Evolutionary conservation across 2,113 vertebrate genomes (phyloP), one percentile per base, ranked within the genome.

Genomic region (Thomomys bottae): DNA sequence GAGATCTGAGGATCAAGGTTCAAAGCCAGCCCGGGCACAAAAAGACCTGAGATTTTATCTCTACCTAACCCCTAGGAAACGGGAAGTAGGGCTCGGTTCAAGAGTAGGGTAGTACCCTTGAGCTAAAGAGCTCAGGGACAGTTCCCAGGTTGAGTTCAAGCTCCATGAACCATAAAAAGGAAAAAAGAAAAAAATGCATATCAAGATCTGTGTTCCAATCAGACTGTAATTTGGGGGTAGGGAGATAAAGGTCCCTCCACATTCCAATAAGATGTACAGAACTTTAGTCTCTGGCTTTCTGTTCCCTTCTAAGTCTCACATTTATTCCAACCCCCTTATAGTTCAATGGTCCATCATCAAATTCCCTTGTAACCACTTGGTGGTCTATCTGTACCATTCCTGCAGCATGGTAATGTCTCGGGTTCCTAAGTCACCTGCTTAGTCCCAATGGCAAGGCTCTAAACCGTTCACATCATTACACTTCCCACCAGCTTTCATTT

Each of bases 401-500:
- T 90, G 89, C 23, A 77, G 81, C 42, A 38, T 3, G 23, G 21
- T 1, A 61, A 40, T 0, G 30, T 76, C 4, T 75, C 93, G 49
- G 67, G 38, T 89, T 32, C 80, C 12, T 30, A 49, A 5, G n/a
- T 36, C 94, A 38, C 93, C 21, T 84, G 63, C 84, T 81, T 36
- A 38, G 5, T 54, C 59, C 78, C 64, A 91, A 12, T 0, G n/a
- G 4, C 4, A 59, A 90, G 72, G 88, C 75, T 0, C 20, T 0
- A 17, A 64, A 18, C 34, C 3, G 80, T 26, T 87, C 32, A 11
- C 70, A 49, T 73, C 64, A 30, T 30, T n/a, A 61, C 24, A 32
- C 64, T 77, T 76, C 92, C 80, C 73, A 70, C 67, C 79, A 81
- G 87, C 87, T 96, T 92, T 87, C 80, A 24, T n/a, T 88, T 93